These are phyloP conservation scores for Tinamus major DNA, from an alignment of 2,797 vertebrate species.

Conservation along the genomic window DNA sequence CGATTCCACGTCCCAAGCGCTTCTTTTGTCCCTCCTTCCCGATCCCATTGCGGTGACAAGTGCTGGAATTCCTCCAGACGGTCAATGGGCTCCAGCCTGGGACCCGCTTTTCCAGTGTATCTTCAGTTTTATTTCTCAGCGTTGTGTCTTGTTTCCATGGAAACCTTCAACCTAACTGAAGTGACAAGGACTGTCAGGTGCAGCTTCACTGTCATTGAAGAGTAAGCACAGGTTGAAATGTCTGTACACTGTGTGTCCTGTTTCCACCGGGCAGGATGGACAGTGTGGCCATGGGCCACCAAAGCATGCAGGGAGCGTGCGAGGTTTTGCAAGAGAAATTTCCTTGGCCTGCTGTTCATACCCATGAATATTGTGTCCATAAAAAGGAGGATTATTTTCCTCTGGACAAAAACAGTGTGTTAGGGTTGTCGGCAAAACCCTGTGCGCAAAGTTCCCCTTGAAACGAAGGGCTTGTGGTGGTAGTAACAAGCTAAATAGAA, in stretches of 20 bases:
- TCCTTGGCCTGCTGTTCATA: not conserved
- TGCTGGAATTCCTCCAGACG: constrained; percentile 32
- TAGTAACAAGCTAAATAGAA: not conserved
- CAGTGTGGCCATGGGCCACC: not conserved
- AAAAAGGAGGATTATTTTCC: not conserved
- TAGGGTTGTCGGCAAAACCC: not conserved
- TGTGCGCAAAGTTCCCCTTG: not conserved
- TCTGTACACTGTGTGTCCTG: fast-evolving
- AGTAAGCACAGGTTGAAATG: not conserved
- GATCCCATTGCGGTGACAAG: not conserved
- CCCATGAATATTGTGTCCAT: not conserved
- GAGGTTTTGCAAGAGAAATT: not conserved
- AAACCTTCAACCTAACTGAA: constrained; percentile 36
- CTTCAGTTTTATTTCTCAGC: constrained; percentile 45
- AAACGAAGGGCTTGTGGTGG: not conserved
- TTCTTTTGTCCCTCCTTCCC: not conserved
- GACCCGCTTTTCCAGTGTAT: constrained; percentile 40
- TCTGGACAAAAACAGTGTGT: not conserved
- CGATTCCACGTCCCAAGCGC: not conserved
- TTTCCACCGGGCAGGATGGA: not conserved
- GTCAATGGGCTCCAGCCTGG: constrained; percentile 30
- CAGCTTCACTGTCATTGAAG: constrained; percentile 21
- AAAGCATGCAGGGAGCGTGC: not conserved
- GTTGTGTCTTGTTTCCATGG: constrained; percentile 58
- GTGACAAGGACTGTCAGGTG: constrained; percentile 5